Base-by-base conservation (phyloP, 2,888 invertebrate genomes). In the Orthosia cruda region DNA sequence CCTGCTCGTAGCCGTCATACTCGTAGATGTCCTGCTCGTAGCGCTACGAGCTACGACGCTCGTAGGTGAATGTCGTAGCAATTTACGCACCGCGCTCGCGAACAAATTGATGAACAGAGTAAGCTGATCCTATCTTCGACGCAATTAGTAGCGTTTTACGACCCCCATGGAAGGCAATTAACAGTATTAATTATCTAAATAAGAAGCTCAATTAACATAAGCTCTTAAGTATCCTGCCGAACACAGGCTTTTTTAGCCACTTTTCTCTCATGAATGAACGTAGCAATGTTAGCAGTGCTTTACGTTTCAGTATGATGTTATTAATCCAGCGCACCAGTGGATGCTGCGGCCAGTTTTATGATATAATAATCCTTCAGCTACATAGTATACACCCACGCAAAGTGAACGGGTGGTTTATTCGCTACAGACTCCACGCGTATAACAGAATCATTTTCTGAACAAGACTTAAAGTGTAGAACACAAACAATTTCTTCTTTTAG, bases 311-410 rank as follows among this genome's bases (percentile, higher is more conserved):
- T 55, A 55, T 77, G 20, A 69, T 64, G 50, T 57, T 67, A 77
- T 77, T 63, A 66, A 73, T 66, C 54, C 32, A 62, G n/a, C 45
- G 45, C 49, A 47, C 40, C 47, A 54, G 66, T 71, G 16, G 49
- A 71, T 63, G 62, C 76, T 77, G 65, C 58, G 58, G 50, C 54
- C 45, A 58, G 61, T 77, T 81, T 73, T 70, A 69, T 65, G 65
- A 73, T 55, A 77, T 58, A 69, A 77, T 77, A 82, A 82, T 81
- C 54, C 26, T 54, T 55, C n/a, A 57, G 54, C 58, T 77, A 72
- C 57, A 52, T 72, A 66, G 26, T 58, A 58, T 63, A 82, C 66
- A 49, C 69, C 81, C 69, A 82, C 69, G 55, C 73, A 32, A 47
- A 63, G 7, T 18, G 58, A 54, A 73, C 69, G 63, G 66, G 54